Evolutionary conservation across 2,797 vertebrate species (phyloP), one percentile per base, ranked within the genome.

Genomic region (Rhabdophis nuchalis): DNA sequence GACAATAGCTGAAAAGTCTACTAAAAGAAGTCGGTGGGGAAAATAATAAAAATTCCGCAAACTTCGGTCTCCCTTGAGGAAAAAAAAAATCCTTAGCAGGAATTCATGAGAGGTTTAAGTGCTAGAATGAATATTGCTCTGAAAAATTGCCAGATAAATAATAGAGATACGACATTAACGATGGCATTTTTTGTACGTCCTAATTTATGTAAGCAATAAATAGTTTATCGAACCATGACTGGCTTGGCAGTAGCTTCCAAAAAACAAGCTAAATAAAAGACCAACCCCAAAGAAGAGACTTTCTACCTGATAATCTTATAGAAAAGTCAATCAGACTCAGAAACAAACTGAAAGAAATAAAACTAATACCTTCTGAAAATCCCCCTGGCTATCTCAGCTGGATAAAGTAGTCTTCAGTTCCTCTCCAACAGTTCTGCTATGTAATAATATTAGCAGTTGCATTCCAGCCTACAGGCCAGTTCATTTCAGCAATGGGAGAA

Each of bases 321-420:
- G 92, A 96, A 95, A 95, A 96, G 2, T 41, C 94, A 95, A 94
- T 96, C 91, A 95, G 91, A 56, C 85, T 94, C 90, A 92, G 95
- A 96, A 94, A 92, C 85, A 95, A 95, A 90, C 94, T 93, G 89
- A 96, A 96, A 90, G 85, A 97, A 97, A 96, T 96, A 96, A 97
- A 96, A 94, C 92, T 94, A 96, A 95, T 96, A 94, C 95, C 93
- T 95, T 95, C 95, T 93, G 95, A 92, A 91, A 20, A 95, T 93
- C 95, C 96, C 95, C 53, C 94, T 95, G 96, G 96, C 96, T 93
- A 85, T 89, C 94, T 94, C 95, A 95, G 95, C 36, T 95, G 96
- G 96, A 96, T 95, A 96, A 95, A 95, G 92, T 58, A 93, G 89
- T 96, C 93, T 94, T 95, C 90, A 90, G 93, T 95, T 96, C 95